Evolutionary conservation across 2,113 vertebrate species (phyloP), one percentile per base, ranked within the genome.

Genomic region (Takifugu flavidus): DNA sequence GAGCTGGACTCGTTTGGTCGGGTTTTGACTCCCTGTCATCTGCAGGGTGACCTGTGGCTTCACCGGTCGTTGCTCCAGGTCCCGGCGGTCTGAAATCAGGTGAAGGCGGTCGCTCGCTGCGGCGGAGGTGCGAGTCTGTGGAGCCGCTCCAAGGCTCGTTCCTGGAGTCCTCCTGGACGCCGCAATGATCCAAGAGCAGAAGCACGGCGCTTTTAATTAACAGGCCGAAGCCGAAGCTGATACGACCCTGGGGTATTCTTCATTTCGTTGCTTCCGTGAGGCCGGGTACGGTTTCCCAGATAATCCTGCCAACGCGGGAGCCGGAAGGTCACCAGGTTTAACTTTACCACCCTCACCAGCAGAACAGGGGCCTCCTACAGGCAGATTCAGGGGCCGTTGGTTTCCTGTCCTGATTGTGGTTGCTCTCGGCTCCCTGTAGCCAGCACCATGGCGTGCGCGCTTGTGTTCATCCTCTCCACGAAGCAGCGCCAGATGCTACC

Each of bases 371-470:
- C 20, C 20, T 20, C 20, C 20, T 20, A 20, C 20, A 20, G 20
- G 20, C 20, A 20, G 20, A 20, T 20, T 20, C 20, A 20, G 20
- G 20, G 20, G 15, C 13, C 53, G 62, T 28, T 29, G 67, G 1
- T 34, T 34, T 34, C 54, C 46, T 56, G 27, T 47, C 53, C n/a
- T 10, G 4, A 34, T 5, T 1, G 6, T 34, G 31, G 31, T 34
- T 1, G 31, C 4, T 34, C 8, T 34, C 4, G 31, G 31, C 31
- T 7, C 8, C 31, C 67, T 71, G 34, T 56, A 62, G 70, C 69
- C 65, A 7, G 71, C 65, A 58, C 70, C 67, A 78, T 77, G 4
- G 6, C 29, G 29, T 31, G 29, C 29, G 29, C 29, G 6, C 31
- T 34, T 34, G 5, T 7, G 5, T 34, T 34, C 31, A 5, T 5